Conservation (phyloP, 2,797 vertebrate species). For the Percopsis omiscomaycus region DNA sequence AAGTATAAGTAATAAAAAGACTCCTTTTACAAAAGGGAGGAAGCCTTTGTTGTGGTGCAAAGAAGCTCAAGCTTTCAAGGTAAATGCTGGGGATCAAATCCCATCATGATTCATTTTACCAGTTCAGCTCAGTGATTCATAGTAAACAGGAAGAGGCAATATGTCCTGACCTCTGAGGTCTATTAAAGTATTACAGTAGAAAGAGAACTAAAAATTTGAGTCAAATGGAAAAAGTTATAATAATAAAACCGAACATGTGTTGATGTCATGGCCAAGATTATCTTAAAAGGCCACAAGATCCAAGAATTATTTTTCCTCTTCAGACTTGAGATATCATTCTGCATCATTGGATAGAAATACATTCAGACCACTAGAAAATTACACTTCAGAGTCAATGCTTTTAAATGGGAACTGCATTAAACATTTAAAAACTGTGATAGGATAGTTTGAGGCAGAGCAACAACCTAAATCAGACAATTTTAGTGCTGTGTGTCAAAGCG, state of each 20-base stretch:
- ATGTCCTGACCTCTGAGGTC: not conserved
- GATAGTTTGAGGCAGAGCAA: not conserved
- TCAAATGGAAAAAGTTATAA: not conserved
- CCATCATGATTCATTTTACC: not conserved
- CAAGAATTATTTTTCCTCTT: too few species aligned
- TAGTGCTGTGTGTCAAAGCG: not conserved
- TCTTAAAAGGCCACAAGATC: too few species aligned
- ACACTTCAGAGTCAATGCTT: not conserved
- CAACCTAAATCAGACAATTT: not conserved
- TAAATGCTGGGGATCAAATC: conserved; percentile 9
- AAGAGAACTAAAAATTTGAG: not conserved
- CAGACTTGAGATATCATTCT: too few species aligned
- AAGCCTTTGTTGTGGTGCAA: not conserved
- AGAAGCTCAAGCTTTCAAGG: not conserved
- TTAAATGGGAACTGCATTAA: too few species aligned
- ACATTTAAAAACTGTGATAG: not conserved
- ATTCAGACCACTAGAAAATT: too few species aligned
- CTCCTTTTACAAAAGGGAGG: too few species aligned
- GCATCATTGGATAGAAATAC: too few species aligned
- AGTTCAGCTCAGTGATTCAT: conserved; percentile 9
- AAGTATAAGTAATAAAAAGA: conserved; percentile 22
- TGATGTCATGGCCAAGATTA: too few species aligned
- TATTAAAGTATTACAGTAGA: conserved; percentile 27
- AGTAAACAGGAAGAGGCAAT: not conserved
- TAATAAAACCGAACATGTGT: not conserved